Conservation (phyloP, 2,888 invertebrate species). For the Melanotus villosus region DNA sequence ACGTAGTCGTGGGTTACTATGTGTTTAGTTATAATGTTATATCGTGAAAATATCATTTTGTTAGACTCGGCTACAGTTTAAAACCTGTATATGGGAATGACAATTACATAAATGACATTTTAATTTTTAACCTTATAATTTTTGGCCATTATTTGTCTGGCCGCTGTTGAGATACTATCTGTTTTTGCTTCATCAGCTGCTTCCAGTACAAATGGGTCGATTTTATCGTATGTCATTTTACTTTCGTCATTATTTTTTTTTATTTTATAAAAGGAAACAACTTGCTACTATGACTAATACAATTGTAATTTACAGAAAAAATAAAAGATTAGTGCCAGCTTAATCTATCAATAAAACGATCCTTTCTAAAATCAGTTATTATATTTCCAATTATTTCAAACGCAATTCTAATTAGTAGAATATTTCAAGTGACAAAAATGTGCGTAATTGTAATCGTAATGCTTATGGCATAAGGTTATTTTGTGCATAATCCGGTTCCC, state of each 20-base stretch:
- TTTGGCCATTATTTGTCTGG: conserved; percentile 53
- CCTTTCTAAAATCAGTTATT: too few species aligned
- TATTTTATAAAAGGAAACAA: background rate
- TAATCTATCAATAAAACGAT: too few species aligned
- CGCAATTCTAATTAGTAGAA: too few species aligned
- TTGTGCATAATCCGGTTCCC: too few species aligned
- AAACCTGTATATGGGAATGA: conserved; percentile 57
- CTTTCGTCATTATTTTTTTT: background rate
- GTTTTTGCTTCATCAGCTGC: conserved; percentile 41
- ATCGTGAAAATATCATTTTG: conserved; percentile 66
- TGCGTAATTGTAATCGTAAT: too few species aligned
- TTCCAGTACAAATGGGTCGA: conserved; percentile 35
- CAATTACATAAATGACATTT: conserved; percentile 64
- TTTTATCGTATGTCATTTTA: conserved; percentile 34
- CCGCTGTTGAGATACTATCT: conserved; percentile 36
- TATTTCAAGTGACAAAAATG: too few species aligned
- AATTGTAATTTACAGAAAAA: too few species aligned
- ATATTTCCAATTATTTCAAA: too few species aligned
- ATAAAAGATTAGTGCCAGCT: too few species aligned
- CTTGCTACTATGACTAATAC: too few species aligned
- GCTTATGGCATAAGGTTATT: too few species aligned
- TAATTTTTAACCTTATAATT: conserved; percentile 62
- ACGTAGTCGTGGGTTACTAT: conserved; percentile 61
- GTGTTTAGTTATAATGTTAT: conserved; percentile 63
- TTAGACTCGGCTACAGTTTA: conserved; percentile 54